Conservation (phyloP, 2,888 invertebrate species). For the Papilio protenor region DNA sequence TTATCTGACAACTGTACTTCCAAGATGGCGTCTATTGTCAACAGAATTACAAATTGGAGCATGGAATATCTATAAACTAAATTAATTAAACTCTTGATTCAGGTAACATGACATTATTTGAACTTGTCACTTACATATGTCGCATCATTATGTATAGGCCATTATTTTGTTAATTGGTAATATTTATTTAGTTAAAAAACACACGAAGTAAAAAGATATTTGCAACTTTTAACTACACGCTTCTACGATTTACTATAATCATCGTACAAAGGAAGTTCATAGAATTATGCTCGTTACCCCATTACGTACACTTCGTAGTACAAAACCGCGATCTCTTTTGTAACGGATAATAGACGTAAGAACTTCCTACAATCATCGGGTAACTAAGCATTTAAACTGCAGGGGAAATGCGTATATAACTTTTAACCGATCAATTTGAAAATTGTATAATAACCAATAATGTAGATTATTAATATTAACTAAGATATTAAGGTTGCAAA, state of each 20-base stretch:
- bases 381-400: constrained; percentile 11
- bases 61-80: constrained; percentile 60
- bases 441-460: not conserved
- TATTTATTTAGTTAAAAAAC: no score
- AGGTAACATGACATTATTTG: no score
- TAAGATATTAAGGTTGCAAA: not conserved
- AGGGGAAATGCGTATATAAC: not conserved
- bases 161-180: no score
- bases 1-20: constrained; percentile 53
- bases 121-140: no score
- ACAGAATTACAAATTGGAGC: constrained; percentile 57
- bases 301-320: constrained; percentile 30
- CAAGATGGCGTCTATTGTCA: constrained; percentile 44
- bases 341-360: constrained; percentile 25
- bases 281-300: constrained; percentile 7
- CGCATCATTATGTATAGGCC: no score
- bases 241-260: constrained; percentile 4
- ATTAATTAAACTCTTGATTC: constrained; percentile 54
- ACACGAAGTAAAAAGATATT: no score
- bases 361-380: constrained; percentile 32
- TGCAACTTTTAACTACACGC: not conserved
- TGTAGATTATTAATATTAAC: not conserved
- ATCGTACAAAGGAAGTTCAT: constrained; percentile 10
- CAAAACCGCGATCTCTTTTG: constrained; percentile 26
- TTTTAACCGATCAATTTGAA: not conserved